phyloP scores from a whole-genome alignment of 1,140 invertebrate genomes.

The Megalopta genalis region DNA sequence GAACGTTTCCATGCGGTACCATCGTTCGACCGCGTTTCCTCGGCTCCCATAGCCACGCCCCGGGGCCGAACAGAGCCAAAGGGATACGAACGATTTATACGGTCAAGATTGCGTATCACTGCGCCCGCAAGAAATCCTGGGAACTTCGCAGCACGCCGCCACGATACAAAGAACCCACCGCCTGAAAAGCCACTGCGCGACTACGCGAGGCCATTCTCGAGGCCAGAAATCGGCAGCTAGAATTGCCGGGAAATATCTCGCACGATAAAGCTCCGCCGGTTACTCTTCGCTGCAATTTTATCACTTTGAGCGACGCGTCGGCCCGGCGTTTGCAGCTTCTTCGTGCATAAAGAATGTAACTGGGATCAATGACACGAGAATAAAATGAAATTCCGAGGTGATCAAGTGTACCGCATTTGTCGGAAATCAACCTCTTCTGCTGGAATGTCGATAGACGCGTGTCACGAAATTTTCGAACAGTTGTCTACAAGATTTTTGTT shows the following conservation, averaged over 20 bases:
- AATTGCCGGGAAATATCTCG: neutral
- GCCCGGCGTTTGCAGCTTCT: no score
- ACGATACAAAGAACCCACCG: slow-evolving; percentile 2
- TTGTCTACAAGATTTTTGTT: no score
- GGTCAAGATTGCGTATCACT: slow-evolving; percentile 28
- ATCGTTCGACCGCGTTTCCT: neutral
- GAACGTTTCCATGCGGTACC: neutral
- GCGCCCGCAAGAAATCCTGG: slow-evolving; percentile 5
- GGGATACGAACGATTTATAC: slow-evolving; percentile 33
- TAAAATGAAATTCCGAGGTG: no score
- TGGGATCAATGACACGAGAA: no score
- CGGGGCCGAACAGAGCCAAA: neutral
- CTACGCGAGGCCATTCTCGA: neutral
- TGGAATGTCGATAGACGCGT: no score
- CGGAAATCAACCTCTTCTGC: no score
- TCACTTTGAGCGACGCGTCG: no score
- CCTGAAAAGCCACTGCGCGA: neutral
- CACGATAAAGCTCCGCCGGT: no score
- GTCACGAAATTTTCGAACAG: no score
- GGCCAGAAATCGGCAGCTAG: neutral
- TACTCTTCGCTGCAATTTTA: no score
- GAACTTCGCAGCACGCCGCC: neutral
- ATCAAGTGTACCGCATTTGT: no score
- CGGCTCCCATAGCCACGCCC: neutral
- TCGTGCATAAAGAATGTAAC: no score